Conservation (phyloP, 2,888 invertebrate species). For the Microchrysa polita region DNA sequence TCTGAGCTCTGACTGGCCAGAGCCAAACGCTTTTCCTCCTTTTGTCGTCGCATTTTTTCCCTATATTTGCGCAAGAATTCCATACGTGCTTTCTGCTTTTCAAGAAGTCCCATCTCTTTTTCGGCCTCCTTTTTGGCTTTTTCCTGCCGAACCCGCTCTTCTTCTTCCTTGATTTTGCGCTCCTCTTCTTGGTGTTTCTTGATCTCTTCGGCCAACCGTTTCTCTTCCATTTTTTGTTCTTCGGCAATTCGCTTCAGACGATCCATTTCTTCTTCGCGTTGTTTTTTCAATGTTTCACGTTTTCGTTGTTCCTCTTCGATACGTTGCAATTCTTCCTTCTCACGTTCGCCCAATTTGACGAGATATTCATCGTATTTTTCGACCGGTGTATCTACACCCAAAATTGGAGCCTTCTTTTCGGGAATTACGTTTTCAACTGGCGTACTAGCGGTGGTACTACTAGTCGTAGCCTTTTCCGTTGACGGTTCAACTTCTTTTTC, state of each 20-base stretch:
- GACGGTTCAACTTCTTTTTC: neutral
- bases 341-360: constrained; percentile 26
- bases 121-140: constrained; percentile 54
- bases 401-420: neutral
- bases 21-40: constrained; percentile 49
- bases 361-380: constrained; percentile 19
- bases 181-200: constrained; percentile 53
- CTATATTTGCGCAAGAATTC: constrained; percentile 47
- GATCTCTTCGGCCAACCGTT: constrained; percentile 56
- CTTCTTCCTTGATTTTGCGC: neutral
- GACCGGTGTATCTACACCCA: neutral
- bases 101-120: constrained; percentile 41
- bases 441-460: too few species aligned
- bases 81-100: constrained; percentile 43
- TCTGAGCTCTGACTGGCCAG: constrained; percentile 54
- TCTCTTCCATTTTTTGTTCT: constrained; percentile 57
- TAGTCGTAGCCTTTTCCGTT: neutral
- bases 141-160: constrained; percentile 43
- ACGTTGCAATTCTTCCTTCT: constrained; percentile 10
- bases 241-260: constrained; percentile 55
- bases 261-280: constrained; percentile 59
- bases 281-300: constrained; percentile 41
- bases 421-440: too few species aligned
- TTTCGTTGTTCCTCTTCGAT: constrained; percentile 26
- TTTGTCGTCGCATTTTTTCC: constrained; percentile 49